Percentiles rank a stretch among this genome's conserved stretches.
phyloP scores from a whole-genome alignment of 2,113 vertebrate genomes.

The Catagonus wagneri region DNA sequence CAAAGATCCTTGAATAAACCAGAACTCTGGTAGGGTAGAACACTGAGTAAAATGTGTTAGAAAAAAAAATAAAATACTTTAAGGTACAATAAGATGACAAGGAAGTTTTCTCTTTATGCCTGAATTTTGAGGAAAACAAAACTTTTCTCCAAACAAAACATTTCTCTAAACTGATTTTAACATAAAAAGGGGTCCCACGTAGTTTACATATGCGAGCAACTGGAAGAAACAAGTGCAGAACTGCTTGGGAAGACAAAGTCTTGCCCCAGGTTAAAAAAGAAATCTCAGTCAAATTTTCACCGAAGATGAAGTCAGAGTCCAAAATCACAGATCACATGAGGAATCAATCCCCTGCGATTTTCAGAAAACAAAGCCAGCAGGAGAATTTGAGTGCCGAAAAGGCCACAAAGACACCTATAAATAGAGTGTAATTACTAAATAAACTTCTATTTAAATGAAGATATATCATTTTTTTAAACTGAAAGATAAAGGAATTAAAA shows the following conservation, averaged over 20 bases:
- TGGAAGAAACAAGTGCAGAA: neutral
- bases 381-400: neutral
- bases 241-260: neutral
- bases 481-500: neutral
- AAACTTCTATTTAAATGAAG: neutral
- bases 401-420: neutral
- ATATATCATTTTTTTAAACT: neutral
- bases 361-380: neutral
- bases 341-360: neutral
- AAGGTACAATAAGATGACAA: neutral
- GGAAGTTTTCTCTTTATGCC: neutral
- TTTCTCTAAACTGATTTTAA: slow-evolving; percentile 5
- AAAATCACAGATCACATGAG: neutral
- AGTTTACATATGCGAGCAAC: neutral
- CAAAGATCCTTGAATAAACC: neutral
- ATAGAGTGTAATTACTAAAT: neutral
- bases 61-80: neutral
- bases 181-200: neutral
- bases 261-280: neutral
- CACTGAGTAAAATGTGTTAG: neutral
- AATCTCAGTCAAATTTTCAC: neutral
- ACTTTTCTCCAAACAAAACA: neutral
- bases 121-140: neutral
- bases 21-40: neutral
- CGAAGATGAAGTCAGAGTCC: neutral